Evolutionary conservation across 2,113 vertebrate species (phyloP).

Genomic region (Sprattus sprattus): DNA sequence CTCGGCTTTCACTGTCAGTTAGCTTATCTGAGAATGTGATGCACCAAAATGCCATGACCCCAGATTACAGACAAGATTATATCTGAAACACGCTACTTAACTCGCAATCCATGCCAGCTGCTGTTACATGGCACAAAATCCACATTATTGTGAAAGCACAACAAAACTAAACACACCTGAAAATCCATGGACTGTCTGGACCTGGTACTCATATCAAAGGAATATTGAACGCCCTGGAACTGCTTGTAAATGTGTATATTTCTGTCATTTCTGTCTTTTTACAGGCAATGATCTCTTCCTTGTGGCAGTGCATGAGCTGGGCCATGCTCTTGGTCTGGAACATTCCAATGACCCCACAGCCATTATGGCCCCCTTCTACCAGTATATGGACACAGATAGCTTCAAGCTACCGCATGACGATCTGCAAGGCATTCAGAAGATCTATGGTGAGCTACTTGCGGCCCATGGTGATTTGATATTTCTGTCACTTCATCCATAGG

Average conservation of each 20-base stretch:
- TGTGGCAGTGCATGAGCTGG: constrained; percentile 79
- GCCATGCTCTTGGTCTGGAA: constrained; percentile 76
- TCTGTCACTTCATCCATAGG: not conserved
- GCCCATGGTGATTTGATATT: not conserved
- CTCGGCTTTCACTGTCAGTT: constrained; percentile 13
- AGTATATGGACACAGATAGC: constrained; percentile 79
- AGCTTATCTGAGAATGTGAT: not conserved
- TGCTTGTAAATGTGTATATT: not conserved
- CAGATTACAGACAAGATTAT: constrained; percentile 28
- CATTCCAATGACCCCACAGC: constrained; percentile 79
- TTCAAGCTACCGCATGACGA: constrained; percentile 80
- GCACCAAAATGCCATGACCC: constrained; percentile 16
- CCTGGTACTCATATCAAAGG: not conserved
- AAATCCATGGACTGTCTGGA: not conserved
- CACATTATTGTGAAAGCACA: not conserved
- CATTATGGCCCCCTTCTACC: constrained; percentile 81
- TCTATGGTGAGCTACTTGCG: constrained; percentile 67
- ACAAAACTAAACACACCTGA: not conserved
- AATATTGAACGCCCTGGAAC: not conserved
- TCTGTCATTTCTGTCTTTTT: not conserved
- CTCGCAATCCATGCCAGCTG: not conserved
- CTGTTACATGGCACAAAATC: not conserved
- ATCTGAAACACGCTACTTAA: constrained; percentile 14
- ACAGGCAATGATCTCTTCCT: constrained; percentile 75
- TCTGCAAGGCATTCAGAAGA: constrained; percentile 79